Evolutionary conservation across 2,888 invertebrate genomes (phyloP).

Genomic region (Eumerus sabulonum): DNA sequence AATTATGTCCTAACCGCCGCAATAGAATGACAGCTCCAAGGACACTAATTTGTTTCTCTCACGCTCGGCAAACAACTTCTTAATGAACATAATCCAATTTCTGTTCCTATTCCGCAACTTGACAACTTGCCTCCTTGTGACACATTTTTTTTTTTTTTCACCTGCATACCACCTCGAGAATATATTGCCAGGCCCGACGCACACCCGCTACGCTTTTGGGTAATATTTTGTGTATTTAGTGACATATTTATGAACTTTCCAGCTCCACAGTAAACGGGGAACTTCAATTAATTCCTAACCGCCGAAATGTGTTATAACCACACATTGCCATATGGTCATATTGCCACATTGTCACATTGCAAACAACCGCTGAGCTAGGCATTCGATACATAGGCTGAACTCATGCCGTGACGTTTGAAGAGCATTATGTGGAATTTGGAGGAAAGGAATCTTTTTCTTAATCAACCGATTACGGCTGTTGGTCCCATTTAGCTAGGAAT

Average conservation of each 20-base stretch:
- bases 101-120: conserved; percentile 1
- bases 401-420: no score
- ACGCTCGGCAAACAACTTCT: conserved; percentile 39
- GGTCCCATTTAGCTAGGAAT: no score
- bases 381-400: no score
- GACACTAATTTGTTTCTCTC: conserved; percentile 30
- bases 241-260: conserved; percentile 63
- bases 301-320: conserved; percentile 43
- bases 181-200: conserved; percentile 28
- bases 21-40: conserved; percentile 25
- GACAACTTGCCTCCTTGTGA: background rate
- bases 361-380: conserved; percentile 3
- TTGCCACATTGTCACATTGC: conserved; percentile 44
- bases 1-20: no score
- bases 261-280: conserved; percentile 48
- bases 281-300: conserved; percentile 56
- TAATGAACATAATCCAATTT: conserved; percentile 40
- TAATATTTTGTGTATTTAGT: conserved; percentile 53
- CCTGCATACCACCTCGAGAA: background rate
- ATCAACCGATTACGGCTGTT: no score
- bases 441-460: no score
- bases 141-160: conserved; percentile 11
- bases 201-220: conserved; percentile 6
- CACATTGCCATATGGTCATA: conserved; percentile 39
- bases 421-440: no score